Percentiles rank a stretch among this genome's conserved stretches.
These are phyloP conservation scores for Agrilus mali DNA, from an alignment of 2,888 invertebrate species.

Conservation along the genomic window DNA sequence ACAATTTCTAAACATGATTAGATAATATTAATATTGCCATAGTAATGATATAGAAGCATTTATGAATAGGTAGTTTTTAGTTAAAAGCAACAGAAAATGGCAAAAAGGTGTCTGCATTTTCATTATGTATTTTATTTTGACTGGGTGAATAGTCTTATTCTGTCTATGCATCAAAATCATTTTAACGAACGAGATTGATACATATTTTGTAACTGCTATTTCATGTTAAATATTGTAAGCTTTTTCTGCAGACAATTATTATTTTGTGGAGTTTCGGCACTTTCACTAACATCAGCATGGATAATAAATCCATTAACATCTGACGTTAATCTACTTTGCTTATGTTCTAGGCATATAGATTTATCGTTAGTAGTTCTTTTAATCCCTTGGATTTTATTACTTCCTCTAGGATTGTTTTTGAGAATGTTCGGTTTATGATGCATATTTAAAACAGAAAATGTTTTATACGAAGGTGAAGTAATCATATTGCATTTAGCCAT, in stretches of 20 bases:
- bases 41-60: too few relatives aligned
- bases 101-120: too few relatives aligned
- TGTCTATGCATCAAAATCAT: too few relatives aligned
- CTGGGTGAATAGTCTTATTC: too few relatives aligned
- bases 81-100: too few relatives aligned
- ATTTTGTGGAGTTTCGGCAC: slow-evolving; percentile 17
- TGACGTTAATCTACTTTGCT: slow-evolving; percentile 23
- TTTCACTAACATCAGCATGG: slow-evolving; percentile 26
- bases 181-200: too few relatives aligned
- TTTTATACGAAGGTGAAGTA: slow-evolving; percentile 16
- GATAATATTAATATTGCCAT: too few relatives aligned
- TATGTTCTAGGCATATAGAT: slow-evolving; percentile 22
- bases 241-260: slow-evolving; percentile 24
- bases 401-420: slow-evolving; percentile 21
- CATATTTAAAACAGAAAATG: slow-evolving; percentile 16
- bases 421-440: slow-evolving; percentile 10
- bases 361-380: slow-evolving; percentile 23
- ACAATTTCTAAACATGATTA: too few relatives aligned
- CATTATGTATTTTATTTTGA: too few relatives aligned
- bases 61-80: too few relatives aligned
- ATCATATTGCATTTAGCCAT: slow-evolving; percentile 20
- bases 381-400: slow-evolving; percentile 18
- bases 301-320: slow-evolving; percentile 27
- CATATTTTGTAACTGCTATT: too few relatives aligned
- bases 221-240: slow-evolving; percentile 12